phyloP scores from a whole-genome alignment of 2,113 vertebrate genomes.

The Limanda limanda region DNA sequence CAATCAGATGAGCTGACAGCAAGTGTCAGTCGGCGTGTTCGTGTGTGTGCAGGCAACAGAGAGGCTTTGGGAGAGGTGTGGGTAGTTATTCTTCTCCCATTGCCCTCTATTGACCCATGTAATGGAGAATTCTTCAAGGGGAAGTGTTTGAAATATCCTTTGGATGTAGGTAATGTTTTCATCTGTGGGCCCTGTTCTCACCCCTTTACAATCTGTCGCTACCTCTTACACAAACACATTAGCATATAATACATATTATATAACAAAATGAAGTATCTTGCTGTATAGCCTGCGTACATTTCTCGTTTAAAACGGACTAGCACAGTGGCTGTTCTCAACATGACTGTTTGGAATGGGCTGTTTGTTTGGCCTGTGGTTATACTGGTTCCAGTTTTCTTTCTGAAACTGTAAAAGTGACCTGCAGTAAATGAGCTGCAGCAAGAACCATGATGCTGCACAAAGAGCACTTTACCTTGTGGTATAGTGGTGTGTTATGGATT shows the following conservation, averaged over 20 bases:
- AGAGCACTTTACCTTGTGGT: too few species aligned
- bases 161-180: slow-evolving; percentile 77
- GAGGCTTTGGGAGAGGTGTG: slow-evolving; percentile 61
- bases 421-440: too few species aligned
- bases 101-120: slow-evolving; percentile 87
- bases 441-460: too few species aligned
- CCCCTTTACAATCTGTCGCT: not conserved
- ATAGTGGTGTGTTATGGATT: too few species aligned
- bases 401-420: too few species aligned
- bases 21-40: slow-evolving; percentile 70
- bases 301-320: too few species aligned
- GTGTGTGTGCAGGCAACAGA: slow-evolving; percentile 34
- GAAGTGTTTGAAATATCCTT: slow-evolving; percentile 85
- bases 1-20: slow-evolving; percentile 86
- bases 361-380: too few species aligned
- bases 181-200: slow-evolving; percentile 45
- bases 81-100: slow-evolving; percentile 84
- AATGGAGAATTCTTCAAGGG: slow-evolving; percentile 83
- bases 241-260: not conserved
- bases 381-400: too few species aligned
- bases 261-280: not conserved
- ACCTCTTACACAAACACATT: not conserved
- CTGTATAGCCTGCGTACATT: not conserved
- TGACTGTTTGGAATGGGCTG: too few species aligned
- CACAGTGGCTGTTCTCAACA: too few species aligned